phyloP scores from a whole-genome alignment of 2,888 invertebrate genomes.

The Caenorhabditis sp. region DNA sequence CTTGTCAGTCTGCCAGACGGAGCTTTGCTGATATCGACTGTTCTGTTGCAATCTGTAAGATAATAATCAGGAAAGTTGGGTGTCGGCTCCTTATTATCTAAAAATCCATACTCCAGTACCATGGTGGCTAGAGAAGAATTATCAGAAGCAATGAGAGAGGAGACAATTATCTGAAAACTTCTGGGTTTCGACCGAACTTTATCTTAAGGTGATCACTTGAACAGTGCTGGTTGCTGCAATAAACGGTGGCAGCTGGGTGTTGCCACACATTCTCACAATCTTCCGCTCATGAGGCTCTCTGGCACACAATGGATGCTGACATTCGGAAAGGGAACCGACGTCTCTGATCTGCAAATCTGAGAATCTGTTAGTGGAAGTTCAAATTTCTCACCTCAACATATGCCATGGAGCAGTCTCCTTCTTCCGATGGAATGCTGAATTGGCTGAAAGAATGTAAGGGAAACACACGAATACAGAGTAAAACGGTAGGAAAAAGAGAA shows the following conservation, averaged over 20 bases:
- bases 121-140: background rate
- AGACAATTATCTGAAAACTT: slow-evolving; percentile 21
- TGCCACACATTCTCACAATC: slow-evolving; percentile 29
- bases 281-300: slow-evolving; percentile 42
- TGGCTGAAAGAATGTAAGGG: slow-evolving; percentile 30
- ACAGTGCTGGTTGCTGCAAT: slow-evolving; percentile 61
- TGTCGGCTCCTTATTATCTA: slow-evolving; percentile 18
- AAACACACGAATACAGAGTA: background rate
- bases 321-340: slow-evolving; percentile 59
- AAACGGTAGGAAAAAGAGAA: background rate
- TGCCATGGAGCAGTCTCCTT: slow-evolving; percentile 45
- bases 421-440: slow-evolving; percentile 38
- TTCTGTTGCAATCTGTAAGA: slow-evolving; percentile 79
- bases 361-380: background rate
- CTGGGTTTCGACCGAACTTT: background rate
- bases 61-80: background rate
- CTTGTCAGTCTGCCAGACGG: slow-evolving; percentile 71
- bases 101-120: slow-evolving; percentile 16
- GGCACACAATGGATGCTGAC: slow-evolving; percentile 67
- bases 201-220: slow-evolving; percentile 30
- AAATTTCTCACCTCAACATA: slow-evolving; percentile 35
- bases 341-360: slow-evolving; percentile 44
- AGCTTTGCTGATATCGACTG: slow-evolving; percentile 64
- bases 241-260: slow-evolving; percentile 7
- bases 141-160: background rate